Evolutionary conservation across 2,888 invertebrate species (phyloP).

Genomic region (Itoplectis maculator): DNA sequence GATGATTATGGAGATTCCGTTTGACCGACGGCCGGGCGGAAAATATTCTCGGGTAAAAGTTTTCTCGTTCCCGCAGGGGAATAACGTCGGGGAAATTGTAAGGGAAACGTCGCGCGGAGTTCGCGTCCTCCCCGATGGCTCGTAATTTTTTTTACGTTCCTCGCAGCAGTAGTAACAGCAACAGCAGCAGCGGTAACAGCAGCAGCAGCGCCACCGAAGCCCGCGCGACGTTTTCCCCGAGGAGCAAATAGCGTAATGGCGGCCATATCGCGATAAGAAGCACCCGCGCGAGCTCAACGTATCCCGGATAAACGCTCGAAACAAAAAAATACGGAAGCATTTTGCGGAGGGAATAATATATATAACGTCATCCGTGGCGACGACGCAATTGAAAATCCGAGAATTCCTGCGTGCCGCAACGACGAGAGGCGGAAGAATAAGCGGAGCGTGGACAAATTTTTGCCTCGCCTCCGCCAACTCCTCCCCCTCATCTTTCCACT

Average conservation of each 20-base stretch:
- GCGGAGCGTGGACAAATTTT: conserved; percentile 43
- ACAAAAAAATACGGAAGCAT: not conserved
- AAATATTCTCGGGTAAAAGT: not conserved
- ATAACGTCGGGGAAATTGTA: conserved; percentile 51
- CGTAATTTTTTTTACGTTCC: conserved; percentile 47
- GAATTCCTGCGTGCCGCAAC: not conserved
- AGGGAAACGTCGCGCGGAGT: conserved; percentile 30
- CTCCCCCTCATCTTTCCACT: not conserved
- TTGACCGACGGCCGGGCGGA: conserved; percentile 28
- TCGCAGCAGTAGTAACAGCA: conserved; percentile 24
- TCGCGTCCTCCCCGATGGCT: conserved; percentile 49
- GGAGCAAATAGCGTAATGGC: conserved; percentile 33
- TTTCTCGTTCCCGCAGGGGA: conserved; percentile 23
- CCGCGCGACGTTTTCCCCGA: conserved; percentile 39
- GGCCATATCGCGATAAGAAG: conserved; percentile 42
- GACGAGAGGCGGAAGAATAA: conserved; percentile 19
- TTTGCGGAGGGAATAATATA: no score
- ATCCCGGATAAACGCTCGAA: conserved; percentile 16
- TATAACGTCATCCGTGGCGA: not conserved
- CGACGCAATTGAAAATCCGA: not conserved
- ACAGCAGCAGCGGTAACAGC: conserved; percentile 20
- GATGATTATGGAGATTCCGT: conserved; percentile 49
- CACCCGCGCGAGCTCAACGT: not conserved
- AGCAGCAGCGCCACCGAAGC: conserved; percentile 21
- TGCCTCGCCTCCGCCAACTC: not conserved